Conservation (phyloP, 2,113 vertebrate species). For the Pachypanchax playfairii region DNA sequence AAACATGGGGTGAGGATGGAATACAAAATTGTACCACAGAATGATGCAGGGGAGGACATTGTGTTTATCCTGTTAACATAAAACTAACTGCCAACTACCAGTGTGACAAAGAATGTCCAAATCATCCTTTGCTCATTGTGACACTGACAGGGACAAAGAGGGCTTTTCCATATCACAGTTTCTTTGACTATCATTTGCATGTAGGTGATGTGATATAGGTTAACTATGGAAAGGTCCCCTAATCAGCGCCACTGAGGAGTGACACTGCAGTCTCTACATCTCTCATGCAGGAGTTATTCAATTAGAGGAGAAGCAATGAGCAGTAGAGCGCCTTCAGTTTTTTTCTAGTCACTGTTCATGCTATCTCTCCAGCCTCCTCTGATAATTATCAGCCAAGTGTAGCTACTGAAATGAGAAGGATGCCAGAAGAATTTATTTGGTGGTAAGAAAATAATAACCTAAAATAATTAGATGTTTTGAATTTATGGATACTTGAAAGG, state of each 20-base stretch:
- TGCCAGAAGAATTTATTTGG: background rate
- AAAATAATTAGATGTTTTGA: no score
- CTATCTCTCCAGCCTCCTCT: slow-evolving; percentile 1
- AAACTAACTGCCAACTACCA: slow-evolving; percentile 5
- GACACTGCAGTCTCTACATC: slow-evolving; percentile 31
- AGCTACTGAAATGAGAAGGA: background rate
- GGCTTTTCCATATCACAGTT: slow-evolving; percentile 10
- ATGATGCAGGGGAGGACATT: slow-evolving; percentile 5
- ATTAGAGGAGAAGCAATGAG: slow-evolving; percentile 8
- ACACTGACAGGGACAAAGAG: background rate
- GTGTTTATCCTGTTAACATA: slow-evolving; percentile 4
- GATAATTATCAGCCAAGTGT: background rate
- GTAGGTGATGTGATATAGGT: slow-evolving; percentile 30
- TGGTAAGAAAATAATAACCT: background rate
- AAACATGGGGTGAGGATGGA: slow-evolving; percentile 20
- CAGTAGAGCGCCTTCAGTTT: background rate
- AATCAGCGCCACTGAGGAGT: slow-evolving; percentile 54
- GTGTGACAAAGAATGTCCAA: slow-evolving; percentile 1
- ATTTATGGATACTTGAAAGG: background rate
- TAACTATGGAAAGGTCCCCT: slow-evolving; percentile 30
- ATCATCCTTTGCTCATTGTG: background rate
- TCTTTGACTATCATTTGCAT: slow-evolving; percentile 24
- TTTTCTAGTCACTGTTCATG: background rate
- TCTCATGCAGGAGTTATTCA: slow-evolving; percentile 16
- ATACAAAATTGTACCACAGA: slow-evolving; percentile 15